Evolutionary conservation across 2,888 invertebrate genomes (phyloP).

Genomic region (Drosophila multiciliata): DNA sequence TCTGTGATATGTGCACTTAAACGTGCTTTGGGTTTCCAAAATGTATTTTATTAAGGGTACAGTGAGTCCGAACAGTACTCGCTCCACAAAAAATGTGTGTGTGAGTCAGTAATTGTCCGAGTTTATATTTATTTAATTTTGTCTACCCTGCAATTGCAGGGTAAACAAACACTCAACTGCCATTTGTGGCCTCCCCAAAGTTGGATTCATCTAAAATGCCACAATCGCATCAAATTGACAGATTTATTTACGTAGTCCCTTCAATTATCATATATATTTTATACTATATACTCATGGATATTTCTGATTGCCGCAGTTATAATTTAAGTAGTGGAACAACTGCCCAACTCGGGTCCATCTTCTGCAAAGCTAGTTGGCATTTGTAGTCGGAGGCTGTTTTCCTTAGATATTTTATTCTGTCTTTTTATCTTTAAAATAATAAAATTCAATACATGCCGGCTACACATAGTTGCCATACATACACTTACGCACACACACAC

Average conservation of each 20-base stretch:
- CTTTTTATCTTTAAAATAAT: constrained; percentile 72
- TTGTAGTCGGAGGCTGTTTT: constrained; percentile 17
- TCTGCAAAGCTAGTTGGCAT: constrained; percentile 1
- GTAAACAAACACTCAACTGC: background rate
- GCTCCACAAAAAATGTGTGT: constrained; percentile 5
- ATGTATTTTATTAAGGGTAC: constrained; percentile 58
- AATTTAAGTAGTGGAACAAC: background rate
- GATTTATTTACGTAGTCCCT: no score
- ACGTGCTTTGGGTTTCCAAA: constrained; percentile 71
- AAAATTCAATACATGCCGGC: constrained; percentile 70
- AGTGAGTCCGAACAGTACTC: constrained; percentile 45
- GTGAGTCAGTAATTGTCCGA: constrained; percentile 6
- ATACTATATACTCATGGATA: no score
- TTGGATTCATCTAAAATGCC: background rate
- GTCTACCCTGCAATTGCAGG: constrained; percentile 44
- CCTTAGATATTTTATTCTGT: constrained; percentile 41
- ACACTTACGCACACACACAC: constrained; percentile 21
- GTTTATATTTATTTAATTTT: constrained; percentile 5
- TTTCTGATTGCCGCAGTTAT: no score
- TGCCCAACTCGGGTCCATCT: no score
- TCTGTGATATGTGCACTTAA: constrained; percentile 62
- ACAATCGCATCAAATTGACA: background rate
- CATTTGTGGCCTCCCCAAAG: background rate
- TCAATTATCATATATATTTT: background rate
- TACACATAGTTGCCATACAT: constrained; percentile 37